Evolutionary conservation across 2,888 invertebrate species (phyloP), one percentile per base, ranked within the genome.

Genomic region (Leucophenga montana): DNA sequence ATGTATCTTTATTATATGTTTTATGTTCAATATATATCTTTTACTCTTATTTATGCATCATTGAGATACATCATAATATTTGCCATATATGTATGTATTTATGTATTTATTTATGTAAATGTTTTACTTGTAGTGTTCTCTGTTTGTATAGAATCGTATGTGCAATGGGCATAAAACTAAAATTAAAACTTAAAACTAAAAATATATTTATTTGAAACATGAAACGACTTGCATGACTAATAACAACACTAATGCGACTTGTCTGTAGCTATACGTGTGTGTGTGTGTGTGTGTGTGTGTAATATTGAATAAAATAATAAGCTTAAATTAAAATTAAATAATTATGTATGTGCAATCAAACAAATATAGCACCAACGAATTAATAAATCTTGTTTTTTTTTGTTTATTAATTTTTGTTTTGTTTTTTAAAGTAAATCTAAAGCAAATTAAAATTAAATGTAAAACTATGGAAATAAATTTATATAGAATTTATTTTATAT

Each of bases 351-450:
- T 39, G 39, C 39, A 39, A 39, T 39, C 76, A 78, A 69, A 71
- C 74, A 73, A 72, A 84, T 84, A 81, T 81, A 81, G 84, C 81
- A 81, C 81, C 81, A 77, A 67, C 22, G 48, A 66, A 53, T 50
- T 33, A 27, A 56, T 16, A 31, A 69, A 20, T 27, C 4, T 27
- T 27, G 2, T 3, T 39, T 39, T 8, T 39, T 39, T 39, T 39
- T 39, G 1, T 48, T 68, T 56, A 62, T 66, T 14, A 57, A 57
- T 44, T 54, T 66, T 53, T 14, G 57, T 50, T 44, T 48, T 66
- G 46, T 27, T 56, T 8, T 5, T 22, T 56, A 13, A 22, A 27
- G 22, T 56, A 56, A 59, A 33, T 13, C 22, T 13, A 31, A 59
- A 14, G 18, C n/a, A 83, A 77, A 75, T 70, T 74, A 56, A 72